Base-by-base conservation (phyloP, 2,888 invertebrate genomes). In the Lithophane socia region DNA sequence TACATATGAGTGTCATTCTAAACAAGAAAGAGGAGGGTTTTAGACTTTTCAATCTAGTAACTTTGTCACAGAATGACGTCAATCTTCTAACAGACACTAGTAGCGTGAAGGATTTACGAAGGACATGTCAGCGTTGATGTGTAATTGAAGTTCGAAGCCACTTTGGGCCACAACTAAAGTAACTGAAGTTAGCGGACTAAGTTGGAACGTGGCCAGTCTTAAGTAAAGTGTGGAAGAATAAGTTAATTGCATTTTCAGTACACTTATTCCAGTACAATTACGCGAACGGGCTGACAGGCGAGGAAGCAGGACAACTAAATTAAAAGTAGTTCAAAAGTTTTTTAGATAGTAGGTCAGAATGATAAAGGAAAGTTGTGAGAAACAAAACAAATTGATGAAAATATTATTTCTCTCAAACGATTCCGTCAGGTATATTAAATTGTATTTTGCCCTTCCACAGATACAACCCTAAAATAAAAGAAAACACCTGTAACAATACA, bases 191-290 rank as follows among this genome's bases (percentile, higher is more conserved):
- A 72, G 56, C 52, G 69, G 75, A 77, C 54, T 75, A 69, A 84
- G 61, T 84, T 84, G 84, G 86, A 79, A 85, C 83, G 72, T 60
- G 75, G 86, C 86, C 84, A 85, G 75, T 79, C 79, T 85, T 78
- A 82, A 85, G 86, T 75, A 75, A 85, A 84, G 79, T 82, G 75
- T 75, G 63, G 72, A 82, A 78, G 78, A 85, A 85, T 85, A 79
- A 79, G 66, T 85, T 84, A 85, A 84, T 82, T 85, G 79, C 63
- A 70, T 79, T 85, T 83, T 77, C 73, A 77, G 66, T 73, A 67
- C 58, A 73, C 56, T 77, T 77, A 67, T 68, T 79, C n/a, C n/a
- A 70, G 54, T 69, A 75, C 82, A 73, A 66, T 63, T 60, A 75
- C 68, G 69, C 58, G 18, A 56, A 75, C 8, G 16, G 12, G 42